Evolutionary conservation across 2,797 vertebrate genomes (phyloP).

Genomic region (Siniperca undulata): DNA sequence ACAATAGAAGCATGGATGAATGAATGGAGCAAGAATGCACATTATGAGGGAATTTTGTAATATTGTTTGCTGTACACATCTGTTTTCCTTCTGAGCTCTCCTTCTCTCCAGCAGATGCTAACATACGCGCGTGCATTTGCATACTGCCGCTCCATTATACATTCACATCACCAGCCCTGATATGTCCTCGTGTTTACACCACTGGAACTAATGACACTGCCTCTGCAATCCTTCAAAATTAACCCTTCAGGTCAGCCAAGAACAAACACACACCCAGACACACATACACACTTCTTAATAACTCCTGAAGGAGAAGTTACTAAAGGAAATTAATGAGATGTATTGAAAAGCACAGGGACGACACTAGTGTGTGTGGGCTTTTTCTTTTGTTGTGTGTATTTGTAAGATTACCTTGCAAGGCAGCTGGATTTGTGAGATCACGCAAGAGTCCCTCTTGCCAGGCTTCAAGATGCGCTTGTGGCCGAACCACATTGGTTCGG

Average conservation of each 20-base stretch:
- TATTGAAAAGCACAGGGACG: conserved; percentile 38
- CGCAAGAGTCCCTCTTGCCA: too few relatives aligned
- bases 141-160: conserved; percentile 45
- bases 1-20: conserved; percentile 9
- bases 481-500: too few relatives aligned
- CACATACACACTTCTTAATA: conserved; percentile 37
- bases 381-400: background rate
- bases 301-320: conserved; percentile 52
- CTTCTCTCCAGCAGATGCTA: conserved; percentile 33
- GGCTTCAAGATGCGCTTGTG: too few relatives aligned
- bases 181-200: conserved; percentile 65
- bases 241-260: conserved; percentile 67
- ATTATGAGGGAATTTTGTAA: conserved; percentile 28
- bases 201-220: conserved; percentile 70
- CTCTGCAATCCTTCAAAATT: conserved; percentile 72
- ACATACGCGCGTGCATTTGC: conserved; percentile 16
- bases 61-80: conserved; percentile 45
- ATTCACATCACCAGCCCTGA: conserved; percentile 50
- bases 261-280: conserved; percentile 38
- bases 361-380: conserved; percentile 4
- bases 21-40: conserved; percentile 4
- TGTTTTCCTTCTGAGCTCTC: conserved; percentile 39
- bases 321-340: conserved; percentile 63
- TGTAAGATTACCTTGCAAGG: too few relatives aligned
- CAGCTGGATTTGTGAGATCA: too few relatives aligned